Percentiles rank a stretch among this genome's conserved stretches.
Evolutionary conservation across 1,140 invertebrate genomes (phyloP).

Genomic region (Trichogramma pretiosum): DNA sequence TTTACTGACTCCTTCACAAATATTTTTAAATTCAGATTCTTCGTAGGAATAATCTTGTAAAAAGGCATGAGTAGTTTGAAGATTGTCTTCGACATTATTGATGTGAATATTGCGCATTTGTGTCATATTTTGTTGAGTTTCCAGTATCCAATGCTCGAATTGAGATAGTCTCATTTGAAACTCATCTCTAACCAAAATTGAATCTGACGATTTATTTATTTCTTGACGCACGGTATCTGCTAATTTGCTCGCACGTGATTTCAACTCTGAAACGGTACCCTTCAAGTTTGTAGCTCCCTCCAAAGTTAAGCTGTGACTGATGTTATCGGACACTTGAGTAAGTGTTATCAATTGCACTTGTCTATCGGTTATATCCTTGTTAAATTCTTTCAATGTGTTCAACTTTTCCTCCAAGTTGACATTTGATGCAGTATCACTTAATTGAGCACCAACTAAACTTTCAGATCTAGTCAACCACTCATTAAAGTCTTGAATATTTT

Average conservation of each 20-base stretch:
- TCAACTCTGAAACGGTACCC: conserved; percentile 62
- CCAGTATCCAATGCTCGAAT: conserved; percentile 77
- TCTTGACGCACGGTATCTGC: conserved; percentile 63
- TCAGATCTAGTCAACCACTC: conserved; percentile 63
- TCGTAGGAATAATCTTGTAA: conserved; percentile 75
- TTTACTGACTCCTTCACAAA: conserved; percentile 75
- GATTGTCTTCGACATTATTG: conserved; percentile 65
- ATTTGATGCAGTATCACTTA: conserved; percentile 57
- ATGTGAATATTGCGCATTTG: conserved; percentile 72
- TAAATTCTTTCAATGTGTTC: conserved; percentile 63
- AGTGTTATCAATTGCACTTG: conserved; percentile 71
- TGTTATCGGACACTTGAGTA: conserved; percentile 68
- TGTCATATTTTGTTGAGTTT: conserved; percentile 62
- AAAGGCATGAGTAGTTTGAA: conserved; percentile 70
- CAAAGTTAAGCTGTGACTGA: conserved; percentile 63
- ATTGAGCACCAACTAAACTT: conserved; percentile 46
- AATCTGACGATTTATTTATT: conserved; percentile 71
- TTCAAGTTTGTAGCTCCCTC: conserved; percentile 67
- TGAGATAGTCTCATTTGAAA: conserved; percentile 72
- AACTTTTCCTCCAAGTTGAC: conserved; percentile 66
- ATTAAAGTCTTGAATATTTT: conserved; percentile 60
- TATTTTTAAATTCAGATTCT: conserved; percentile 60
- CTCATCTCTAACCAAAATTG: conserved; percentile 71
- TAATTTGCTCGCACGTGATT: conserved; percentile 58
- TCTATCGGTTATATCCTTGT: conserved; percentile 71